Evolutionary conservation across 2,888 invertebrate species (phyloP).

Genomic region (Macrophya annulata): DNA sequence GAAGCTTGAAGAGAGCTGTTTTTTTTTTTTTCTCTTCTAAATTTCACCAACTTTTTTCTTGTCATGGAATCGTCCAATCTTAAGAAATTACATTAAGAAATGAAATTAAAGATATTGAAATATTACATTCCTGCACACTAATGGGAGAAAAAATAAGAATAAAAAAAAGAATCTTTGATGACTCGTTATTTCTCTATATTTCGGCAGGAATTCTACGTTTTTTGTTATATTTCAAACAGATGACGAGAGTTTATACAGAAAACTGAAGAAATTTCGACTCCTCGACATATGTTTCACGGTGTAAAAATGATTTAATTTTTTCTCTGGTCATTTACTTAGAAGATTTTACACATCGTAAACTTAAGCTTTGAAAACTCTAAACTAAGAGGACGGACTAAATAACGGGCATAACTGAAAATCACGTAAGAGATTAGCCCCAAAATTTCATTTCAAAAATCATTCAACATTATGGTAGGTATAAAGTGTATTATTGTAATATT

Average conservation of each 20-base stretch:
- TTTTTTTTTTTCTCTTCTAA: not conserved
- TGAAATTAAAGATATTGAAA: not conserved
- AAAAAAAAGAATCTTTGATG: not conserved
- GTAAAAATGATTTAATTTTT: not conserved
- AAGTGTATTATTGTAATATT: conserved; percentile 3
- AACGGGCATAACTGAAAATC: no score
- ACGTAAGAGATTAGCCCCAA: not conserved
- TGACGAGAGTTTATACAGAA: no score
- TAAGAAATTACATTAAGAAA: not conserved
- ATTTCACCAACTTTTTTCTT: not conserved
- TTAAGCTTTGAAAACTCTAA: not conserved
- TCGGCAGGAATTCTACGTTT: not conserved
- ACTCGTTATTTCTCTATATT: not conserved
- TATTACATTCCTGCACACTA: no score
- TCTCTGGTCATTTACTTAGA: not conserved
- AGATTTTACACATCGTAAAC: not conserved
- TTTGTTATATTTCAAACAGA: not conserved
- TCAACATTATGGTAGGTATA: not conserved
- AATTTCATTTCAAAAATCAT: not conserved
- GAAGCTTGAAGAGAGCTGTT: not conserved
- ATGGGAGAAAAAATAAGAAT: no score
- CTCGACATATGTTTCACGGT: not conserved
- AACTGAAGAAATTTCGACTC: not conserved
- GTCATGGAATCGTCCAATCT: not conserved
- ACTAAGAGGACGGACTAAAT: no score